Base-by-base conservation (phyloP, 92 coral and sea anemone species). In the Epizoanthus rinbou region DNA sequence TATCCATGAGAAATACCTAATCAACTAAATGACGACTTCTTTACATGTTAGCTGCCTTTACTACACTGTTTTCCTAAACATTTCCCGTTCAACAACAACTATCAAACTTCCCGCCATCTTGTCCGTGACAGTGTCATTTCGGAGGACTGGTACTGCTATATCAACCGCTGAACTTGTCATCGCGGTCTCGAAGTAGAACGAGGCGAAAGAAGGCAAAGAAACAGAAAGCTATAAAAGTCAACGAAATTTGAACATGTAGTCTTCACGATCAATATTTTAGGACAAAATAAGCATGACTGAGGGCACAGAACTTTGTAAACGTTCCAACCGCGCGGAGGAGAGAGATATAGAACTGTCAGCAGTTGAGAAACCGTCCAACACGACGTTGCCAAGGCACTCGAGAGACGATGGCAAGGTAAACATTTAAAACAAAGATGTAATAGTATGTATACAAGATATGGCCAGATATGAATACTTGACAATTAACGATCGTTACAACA, bases 311-410 rank as follows among this genome's bases (percentile, higher is more conserved):
- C 60, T 93, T 1, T 93, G 97, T 58, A 87, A 90, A 86, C 94
- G 97, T 8, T 85, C 90, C 64, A 73, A 73, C 45, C 91, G 94
- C n/a, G 91, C 91, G 8, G 85, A 90, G 23, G 94, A 90, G 39
- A 80, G 97, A 60, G 87, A 93, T 64, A 76, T 86, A 78, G 89
- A 73, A 24, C 37, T 62, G 41, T 7, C 8, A 37, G 72, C 87
- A 57, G 92, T 91, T 6, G 89, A 93, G 9, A 86, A 91, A 85
- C 79, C 86, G 0, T 76, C 73, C 10, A 84, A 37, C 31, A 47
- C 73, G 23, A 39, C 92, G 92, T 93, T 93, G 65, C 97, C 94
- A 88, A 91, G 97, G 59, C 92, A 93, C 75, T 39, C 83, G 3
- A 81, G 71, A 6, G 86, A 86, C 6, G 94, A 90, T 13, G 45